Evolutionary conservation across 2,797 vertebrate genomes (phyloP), one percentile per base, ranked within the genome.

Genomic region (Mycteria americana): DNA sequence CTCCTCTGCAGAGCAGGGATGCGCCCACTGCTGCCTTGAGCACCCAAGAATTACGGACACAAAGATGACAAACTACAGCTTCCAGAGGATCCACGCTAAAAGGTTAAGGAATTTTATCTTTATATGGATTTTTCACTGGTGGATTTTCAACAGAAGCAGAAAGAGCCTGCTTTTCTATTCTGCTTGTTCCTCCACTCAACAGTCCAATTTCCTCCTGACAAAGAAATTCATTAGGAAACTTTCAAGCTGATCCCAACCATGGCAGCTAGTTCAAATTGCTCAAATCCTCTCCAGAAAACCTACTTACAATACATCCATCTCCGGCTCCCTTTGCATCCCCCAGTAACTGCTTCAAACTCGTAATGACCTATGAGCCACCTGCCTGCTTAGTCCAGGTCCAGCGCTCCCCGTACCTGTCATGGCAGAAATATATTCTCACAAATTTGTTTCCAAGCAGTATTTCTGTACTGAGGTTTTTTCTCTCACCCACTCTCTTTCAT

Each of bases 191-290:
- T 65, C 75, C 43, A 28, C 69, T 91, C 87, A 93, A 88, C 85
- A 92, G 69, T 76, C 89, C 94, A 94, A 96, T 95, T 96, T 97
- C 83, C 82, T 81, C 70, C 79, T 78, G 83, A 96, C 90, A 96
- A 96, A 96, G 96, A 91, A 90, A 96, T 93, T 95, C 96, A 95
- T 95, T 93, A 95, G 63, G 85, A 96, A 91, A 95, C 93, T 93
- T 96, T 81, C 93, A 96, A 95, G 95, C 85, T 8, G 0, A 73
- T 84, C 76, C 70, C 85, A 79, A 5, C 73, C 73, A 62, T 48
- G 83, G 85, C 96, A 96, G 91, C 35, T 59, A 80, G 85, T 67
- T 85, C 87, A 96, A 96, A 96, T 88, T 94, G 89, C 85, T 95
- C 90, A 81, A 84, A 93, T 92, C 76, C 74, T 94, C 91, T 79